These are phyloP conservation scores for Archegozetes longisetosus DNA, from an alignment of 1,140 invertebrate genomes.

Conservation along the genomic window DNA sequence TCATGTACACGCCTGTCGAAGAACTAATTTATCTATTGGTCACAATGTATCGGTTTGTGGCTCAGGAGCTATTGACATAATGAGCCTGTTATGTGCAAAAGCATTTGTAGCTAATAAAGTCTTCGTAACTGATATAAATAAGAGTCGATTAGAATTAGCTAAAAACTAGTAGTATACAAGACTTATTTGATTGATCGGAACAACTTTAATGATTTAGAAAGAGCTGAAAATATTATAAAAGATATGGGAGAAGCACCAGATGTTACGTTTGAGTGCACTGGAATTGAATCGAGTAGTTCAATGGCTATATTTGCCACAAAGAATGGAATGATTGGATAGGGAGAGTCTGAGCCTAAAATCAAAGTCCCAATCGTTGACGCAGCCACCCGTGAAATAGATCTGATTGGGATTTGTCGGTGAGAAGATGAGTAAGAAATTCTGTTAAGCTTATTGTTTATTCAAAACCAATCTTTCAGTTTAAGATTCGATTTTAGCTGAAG, in stretches of 20 bases:
- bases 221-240: constrained; percentile 43
- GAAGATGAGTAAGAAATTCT: constrained; percentile 65
- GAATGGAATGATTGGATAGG: constrained; percentile 59
- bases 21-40: constrained; percentile 52
- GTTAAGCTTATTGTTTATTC: background rate
- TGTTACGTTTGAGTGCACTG: constrained; percentile 69
- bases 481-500: too few species aligned
- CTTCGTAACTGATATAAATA: constrained; percentile 43
- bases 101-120: constrained; percentile 71
- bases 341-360: constrained; percentile 69
- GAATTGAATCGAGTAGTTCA: constrained; percentile 54
- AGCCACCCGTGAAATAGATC: constrained; percentile 64
- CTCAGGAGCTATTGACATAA: constrained; percentile 77
- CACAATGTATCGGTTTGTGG: constrained; percentile 68
- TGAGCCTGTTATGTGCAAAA: constrained; percentile 63
- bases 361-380: constrained; percentile 63
- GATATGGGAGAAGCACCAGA: constrained; percentile 50
- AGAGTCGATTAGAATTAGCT: constrained; percentile 50
- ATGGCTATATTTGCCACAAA: constrained; percentile 63
- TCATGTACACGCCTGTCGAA: constrained; percentile 64
- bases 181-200: constrained; percentile 43
- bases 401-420: constrained; percentile 77
- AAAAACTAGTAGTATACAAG: constrained; percentile 62
- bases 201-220: constrained; percentile 24
- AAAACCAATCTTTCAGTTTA: background rate